Evolutionary conservation across 2,797 vertebrate species (phyloP), one percentile per base, ranked within the genome.

Genomic region (Syngnathus rostellatus): DNA sequence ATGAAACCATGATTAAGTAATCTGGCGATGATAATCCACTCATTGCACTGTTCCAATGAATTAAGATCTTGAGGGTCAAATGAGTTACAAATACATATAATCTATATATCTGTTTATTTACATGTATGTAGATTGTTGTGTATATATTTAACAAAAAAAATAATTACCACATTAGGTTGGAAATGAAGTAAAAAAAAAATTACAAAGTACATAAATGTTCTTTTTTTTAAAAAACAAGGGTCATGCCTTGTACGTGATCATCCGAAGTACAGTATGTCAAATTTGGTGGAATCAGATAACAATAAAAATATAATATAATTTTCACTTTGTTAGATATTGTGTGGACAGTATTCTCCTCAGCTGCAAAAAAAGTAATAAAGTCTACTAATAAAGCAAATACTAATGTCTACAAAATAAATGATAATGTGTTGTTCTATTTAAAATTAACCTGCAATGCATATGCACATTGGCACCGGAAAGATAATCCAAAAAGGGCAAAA

Each of bases 81-180:
- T 92, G 85, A 88, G 45, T 58, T 89, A 91, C 89, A 91, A 91
- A 90, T 91, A 91, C 90, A 88, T 92, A 90, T 89, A 88, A 88
- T 91, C 83, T 90, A 89, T 90, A 90, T 90, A 90, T 91, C 89
- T 91, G 88, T 87, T 91, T 92, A 92, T 92, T 89, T 92, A 92
- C 90, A 92, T 81, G 80, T 86, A 92, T 81, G 80, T 86, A 87
- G 86, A 84, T 88, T 85, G 80, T 85, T 84, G 79, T 82, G 81
- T 82, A 87, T 87, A 88, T 89, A 77, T 85, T 87, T 90, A 85
- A 88, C 10, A 43, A 89, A 86, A 89, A 86, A 89, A 86, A 88
- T 79, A 80, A 86, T 83, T 77, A 85, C 78, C 84, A 84, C 82
- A 76, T 73, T 71, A 79, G 84, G 78, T 78, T 64, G 68, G 59